Evolutionary conservation across 1,140 invertebrate genomes (phyloP).

Genomic region (Rhopalosiphum padi): DNA sequence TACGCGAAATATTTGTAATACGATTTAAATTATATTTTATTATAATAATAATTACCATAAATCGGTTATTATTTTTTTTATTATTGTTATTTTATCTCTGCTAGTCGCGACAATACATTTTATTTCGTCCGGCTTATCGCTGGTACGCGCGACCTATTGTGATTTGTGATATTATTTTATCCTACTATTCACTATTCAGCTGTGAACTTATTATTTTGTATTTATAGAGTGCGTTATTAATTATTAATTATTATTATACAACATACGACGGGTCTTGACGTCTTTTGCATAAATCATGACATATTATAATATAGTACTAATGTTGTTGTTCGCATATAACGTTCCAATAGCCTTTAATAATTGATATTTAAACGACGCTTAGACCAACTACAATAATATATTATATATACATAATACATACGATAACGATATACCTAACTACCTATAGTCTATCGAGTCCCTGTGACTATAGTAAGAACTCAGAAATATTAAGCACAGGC

Average conservation of each 20-base stretch:
- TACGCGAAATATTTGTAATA: neutral
- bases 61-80: neutral
- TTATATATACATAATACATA: neutral
- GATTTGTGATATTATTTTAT: neutral
- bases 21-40: neutral
- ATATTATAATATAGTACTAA: neutral
- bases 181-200: neutral
- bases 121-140: neutral
- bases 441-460: neutral
- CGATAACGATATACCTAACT: neutral
- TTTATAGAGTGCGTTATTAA: neutral
- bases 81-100: neutral
- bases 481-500: neutral
- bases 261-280: neutral
- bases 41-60: neutral
- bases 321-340: neutral
- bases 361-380: too few species aligned
- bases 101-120: neutral
- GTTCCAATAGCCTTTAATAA: too few species aligned
- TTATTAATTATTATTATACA: neutral
- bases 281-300: neutral
- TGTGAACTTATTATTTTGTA: neutral
- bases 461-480: neutral
- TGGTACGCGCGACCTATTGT: neutral
- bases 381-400: too few species aligned